Evolutionary conservation across 2,797 vertebrate genomes (phyloP).

Genomic region (Mormyrus hasselquistii): DNA sequence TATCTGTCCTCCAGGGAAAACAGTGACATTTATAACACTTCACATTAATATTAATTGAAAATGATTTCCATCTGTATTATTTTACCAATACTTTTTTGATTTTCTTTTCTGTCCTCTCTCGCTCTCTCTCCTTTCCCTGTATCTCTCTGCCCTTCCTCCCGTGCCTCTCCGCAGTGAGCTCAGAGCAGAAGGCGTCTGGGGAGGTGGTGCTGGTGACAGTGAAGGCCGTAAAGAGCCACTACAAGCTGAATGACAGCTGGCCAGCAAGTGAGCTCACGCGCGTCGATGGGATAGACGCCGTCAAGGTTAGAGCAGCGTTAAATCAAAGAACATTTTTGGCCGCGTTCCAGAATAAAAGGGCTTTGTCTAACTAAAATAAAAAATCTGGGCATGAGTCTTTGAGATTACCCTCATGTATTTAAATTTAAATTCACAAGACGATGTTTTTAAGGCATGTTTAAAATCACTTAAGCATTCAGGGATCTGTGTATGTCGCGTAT

Average conservation of each 20-base stretch:
- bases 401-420: background rate
- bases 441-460: background rate
- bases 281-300: constrained; percentile 38
- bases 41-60: background rate
- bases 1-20: background rate
- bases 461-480: background rate
- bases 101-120: background rate
- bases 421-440: background rate
- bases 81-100: background rate
- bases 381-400: background rate
- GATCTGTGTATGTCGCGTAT: background rate
- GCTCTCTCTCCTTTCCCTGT: background rate
- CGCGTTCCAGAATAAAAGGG: background rate
- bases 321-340: background rate
- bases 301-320: constrained; percentile 32
- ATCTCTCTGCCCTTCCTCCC: background rate
- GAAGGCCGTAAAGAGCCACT: constrained; percentile 34
- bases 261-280: constrained; percentile 37
- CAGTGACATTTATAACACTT: background rate
- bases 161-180: background rate
- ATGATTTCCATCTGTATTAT: background rate
- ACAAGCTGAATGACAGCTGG: constrained; percentile 35
- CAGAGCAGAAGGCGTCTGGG: background rate
- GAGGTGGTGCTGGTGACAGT: constrained; percentile 37
- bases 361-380: background rate